Base-by-base conservation (phyloP, 1,140 invertebrate genomes). In the Eciton burchellii region DNA sequence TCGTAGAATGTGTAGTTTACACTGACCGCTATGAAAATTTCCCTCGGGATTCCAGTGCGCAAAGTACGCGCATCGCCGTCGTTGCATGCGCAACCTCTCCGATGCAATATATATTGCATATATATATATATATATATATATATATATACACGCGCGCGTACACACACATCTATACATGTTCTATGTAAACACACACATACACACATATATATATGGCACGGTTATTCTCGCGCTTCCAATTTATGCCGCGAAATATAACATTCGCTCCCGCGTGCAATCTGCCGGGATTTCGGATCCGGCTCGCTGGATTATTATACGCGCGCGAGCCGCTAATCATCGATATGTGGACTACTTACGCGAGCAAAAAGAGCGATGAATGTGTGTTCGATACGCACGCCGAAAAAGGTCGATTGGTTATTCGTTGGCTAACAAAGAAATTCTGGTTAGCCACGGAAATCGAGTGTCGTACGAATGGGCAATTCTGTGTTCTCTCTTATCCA, bases 1-100 rank as follows among this genome's bases (percentile, higher is more conserved):
- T 56, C 66, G 19, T 26, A 57, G 71, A 76, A 24, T 52, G 16
- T 24, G 52, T 85, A 88, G 89, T 91, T 90, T 87, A 88, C 84
- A 79, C 83, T 86, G 85, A 91, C 87, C 88, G 65, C 77, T 65
- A 86, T 89, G 91, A 90, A 91, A 92, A 92, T 92, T 91, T 92
- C 91, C 91, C 91, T 11, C 1, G 87, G 84, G 90, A 89, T 71
- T n/a, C 16, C 35, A 57, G 52, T 29, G 84, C 59, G 84, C 66
- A 74, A 71, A 83, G 65, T 45, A 63, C 52, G 72, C 52, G 72
- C 52, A 59, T 72, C 81, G 68, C 26, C 47, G 56, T 83, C 72
- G 47, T 72, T 66, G 65, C 35, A 79, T 49, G 81, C 21, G 19
- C 19, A 5, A 0, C 29, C 74, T 49, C 35, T 6, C 6, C 35